These are phyloP conservation scores for Zosterops lateralis DNA, from an alignment of 2,113 vertebrate species.

Conservation along the genomic window DNA sequence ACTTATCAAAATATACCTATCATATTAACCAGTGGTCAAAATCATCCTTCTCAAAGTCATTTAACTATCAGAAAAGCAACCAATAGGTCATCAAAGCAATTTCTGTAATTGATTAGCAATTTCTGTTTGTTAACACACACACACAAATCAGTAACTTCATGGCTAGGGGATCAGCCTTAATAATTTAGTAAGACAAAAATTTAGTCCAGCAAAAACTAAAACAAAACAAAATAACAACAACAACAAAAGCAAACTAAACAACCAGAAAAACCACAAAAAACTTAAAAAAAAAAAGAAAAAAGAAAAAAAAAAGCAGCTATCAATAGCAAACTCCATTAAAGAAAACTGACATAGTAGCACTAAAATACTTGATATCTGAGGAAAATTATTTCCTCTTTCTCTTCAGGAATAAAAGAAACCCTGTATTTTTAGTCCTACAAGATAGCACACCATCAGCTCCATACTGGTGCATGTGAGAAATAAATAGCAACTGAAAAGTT, in stretches of 20 bases:
- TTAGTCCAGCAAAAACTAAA: slow-evolving; percentile 4
- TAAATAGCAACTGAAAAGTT: background rate
- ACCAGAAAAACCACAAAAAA: background rate
- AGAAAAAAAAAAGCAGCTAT: background rate
- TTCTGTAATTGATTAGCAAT: slow-evolving; percentile 30
- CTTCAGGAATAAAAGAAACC: background rate
- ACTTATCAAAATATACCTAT: background rate
- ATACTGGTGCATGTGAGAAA: background rate
- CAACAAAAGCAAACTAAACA: too few species aligned
- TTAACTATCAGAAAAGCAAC: background rate
- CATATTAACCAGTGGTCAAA: background rate
- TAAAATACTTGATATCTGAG: background rate
- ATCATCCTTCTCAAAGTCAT: background rate
- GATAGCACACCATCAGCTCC: background rate
- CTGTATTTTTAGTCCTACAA: background rate
- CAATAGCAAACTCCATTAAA: background rate
- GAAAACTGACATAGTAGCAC: background rate
- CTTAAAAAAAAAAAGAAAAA: background rate
- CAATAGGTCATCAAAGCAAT: background rate
- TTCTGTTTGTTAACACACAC: slow-evolving; percentile 42
- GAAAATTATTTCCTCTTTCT: background rate
- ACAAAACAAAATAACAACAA: background rate
- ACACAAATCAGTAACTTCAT: slow-evolving; percentile 20
- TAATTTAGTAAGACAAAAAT: slow-evolving; percentile 33
- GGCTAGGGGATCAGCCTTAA: background rate